Evolutionary conservation across 2,888 invertebrate species (phyloP), one percentile per base, ranked within the genome.

Genomic region (Miltochrista miniata): DNA sequence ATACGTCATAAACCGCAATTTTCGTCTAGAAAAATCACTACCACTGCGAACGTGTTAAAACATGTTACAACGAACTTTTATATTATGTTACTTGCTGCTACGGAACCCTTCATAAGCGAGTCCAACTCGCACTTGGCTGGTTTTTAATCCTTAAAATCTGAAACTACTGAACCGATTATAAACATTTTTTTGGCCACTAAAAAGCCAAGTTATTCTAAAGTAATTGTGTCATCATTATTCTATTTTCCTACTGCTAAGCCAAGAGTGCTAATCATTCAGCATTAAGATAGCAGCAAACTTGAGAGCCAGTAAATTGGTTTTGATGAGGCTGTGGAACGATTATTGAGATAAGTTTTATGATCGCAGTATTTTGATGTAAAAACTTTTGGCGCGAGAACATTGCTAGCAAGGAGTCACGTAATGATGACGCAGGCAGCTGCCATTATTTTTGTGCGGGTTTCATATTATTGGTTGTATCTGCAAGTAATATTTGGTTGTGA

Each of bases 341-440:
- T 56, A 44, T 56, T 64, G 56, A 53, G 55, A 46, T 53, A 64
- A 64, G n/a, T 64, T 64, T 15, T 10, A 18, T 43, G 44, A 51
- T 53, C 48, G 64, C 64, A 64, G 49, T 54, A 53, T 24, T n/a
- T 56, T 58, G 50, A 61, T 64, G 59, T 61, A 44, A 52, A 55
- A 64, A 64, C 46, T 59, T 64, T 46, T 13, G 42, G 11, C 34
- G 31, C 4, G 14, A 42, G n/a, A 29, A 31, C n/a, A n/a, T n/a
- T n/a, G 36, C 54, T 51, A 51, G 49, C 59, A 54, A 31, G 48
- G 45, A 34, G 45, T 42, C 55, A 52, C 61, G 58, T 61, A 48
- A 40, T 41, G 9, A 40, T 31, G 14, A 37, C 45, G 30, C 7
- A 1, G 8, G 15, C 15, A 15, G 24, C 24, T 24, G 30, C 1